phyloP scores from a whole-genome alignment of 2,888 invertebrate genomes.

The Drosophila kokeensis region DNA sequence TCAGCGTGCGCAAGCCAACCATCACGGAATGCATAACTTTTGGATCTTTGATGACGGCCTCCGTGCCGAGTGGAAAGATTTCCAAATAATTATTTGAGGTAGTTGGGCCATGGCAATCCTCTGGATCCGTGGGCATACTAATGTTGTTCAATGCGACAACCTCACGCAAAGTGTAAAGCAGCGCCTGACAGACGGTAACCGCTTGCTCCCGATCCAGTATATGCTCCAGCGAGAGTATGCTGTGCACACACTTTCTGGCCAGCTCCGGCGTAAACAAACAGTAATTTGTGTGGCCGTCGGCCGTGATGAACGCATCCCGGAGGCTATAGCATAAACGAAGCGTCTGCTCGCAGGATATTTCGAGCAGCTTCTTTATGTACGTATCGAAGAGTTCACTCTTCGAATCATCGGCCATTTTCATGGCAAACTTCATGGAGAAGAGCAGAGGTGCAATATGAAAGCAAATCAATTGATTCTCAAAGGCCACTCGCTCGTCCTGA shows the following conservation, averaged over 20 bases:
- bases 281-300: conserved; percentile 47
- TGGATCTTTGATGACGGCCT: conserved; percentile 85
- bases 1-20: conserved; percentile 88
- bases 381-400: conserved; percentile 86
- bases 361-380: conserved; percentile 87
- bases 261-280: conserved; percentile 73
- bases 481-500: conserved; percentile 83
- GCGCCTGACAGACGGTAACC: conserved; percentile 87
- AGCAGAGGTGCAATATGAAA: conserved; percentile 88
- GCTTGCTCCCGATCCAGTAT: conserved; percentile 88
- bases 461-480: conserved; percentile 88
- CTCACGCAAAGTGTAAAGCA: conserved; percentile 88
- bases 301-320: conserved; percentile 85
- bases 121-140: conserved; percentile 30
- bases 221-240: conserved; percentile 85
- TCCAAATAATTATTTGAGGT: conserved; percentile 57
- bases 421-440: conserved; percentile 83
- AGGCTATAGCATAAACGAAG: conserved; percentile 87
- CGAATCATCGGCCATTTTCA: conserved; percentile 55
- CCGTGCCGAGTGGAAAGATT: conserved; percentile 69
- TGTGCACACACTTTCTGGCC: conserved; percentile 83
- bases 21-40: conserved; percentile 88
- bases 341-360: conserved; percentile 88
- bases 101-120: conserved; percentile 56
- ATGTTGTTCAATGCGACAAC: conserved; percentile 81